These are phyloP conservation scores for Cryptoprocta ferox DNA, from an alignment of 2,797 vertebrate species.

Conservation along the genomic window DNA sequence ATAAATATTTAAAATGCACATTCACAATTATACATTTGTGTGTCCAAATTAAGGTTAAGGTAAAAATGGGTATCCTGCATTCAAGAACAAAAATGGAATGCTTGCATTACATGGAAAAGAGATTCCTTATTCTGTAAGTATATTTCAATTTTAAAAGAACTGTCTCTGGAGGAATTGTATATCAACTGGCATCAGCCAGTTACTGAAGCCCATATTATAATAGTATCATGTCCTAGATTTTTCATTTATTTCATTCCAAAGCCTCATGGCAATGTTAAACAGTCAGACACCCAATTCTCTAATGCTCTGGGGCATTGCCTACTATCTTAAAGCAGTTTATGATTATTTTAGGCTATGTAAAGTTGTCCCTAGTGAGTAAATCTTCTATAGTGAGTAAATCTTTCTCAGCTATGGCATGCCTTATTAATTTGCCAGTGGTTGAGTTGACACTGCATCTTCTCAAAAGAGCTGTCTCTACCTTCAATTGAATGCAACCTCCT, in stretches of 20 bases:
- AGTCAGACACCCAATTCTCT: neutral
- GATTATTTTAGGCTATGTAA: slow-evolving; percentile 27
- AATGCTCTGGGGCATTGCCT: neutral
- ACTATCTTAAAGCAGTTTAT: neutral
- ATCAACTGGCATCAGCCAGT: neutral
- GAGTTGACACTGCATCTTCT: neutral
- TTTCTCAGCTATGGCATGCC: neutral
- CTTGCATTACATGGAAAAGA: neutral
- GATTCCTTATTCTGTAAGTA: neutral
- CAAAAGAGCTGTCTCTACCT: neutral
- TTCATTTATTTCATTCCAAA: slow-evolving; percentile 10
- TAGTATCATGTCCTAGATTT: slow-evolving; percentile 1
- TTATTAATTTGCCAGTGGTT: slow-evolving; percentile 1
- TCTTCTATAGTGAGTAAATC: neutral
- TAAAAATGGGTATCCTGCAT: neutral
- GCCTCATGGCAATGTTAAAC: neutral
- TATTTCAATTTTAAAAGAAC: slow-evolving; percentile 10
- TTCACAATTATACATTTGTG: neutral
- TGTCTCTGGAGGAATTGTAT: neutral
- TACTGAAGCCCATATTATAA: neutral
- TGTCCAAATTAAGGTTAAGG: neutral
- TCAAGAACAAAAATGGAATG: neutral
- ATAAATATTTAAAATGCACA: neutral
- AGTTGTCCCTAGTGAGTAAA: slow-evolving; percentile 1
- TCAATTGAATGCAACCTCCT: neutral